Percentiles rank a stretch among this genome's conserved stretches.
These are phyloP conservation scores for Vipera ursinii DNA, from an alignment of 2,797 vertebrate genomes.

Conservation along the genomic window DNA sequence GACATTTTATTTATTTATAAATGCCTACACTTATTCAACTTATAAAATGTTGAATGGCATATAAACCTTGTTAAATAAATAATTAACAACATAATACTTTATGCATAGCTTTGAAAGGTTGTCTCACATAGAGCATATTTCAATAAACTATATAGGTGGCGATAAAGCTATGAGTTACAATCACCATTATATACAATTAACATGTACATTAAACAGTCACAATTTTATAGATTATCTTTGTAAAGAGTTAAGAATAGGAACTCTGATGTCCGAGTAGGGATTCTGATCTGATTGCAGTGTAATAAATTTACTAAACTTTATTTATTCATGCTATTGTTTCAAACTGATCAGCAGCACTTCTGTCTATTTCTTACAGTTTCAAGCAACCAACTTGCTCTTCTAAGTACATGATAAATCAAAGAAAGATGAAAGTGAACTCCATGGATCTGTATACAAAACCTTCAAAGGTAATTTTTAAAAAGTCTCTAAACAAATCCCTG, in stretches of 20 bases:
- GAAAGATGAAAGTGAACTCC: background rate
- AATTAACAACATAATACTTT: background rate
- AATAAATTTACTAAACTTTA: constrained; percentile 5
- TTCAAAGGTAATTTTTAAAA: constrained; percentile 19
- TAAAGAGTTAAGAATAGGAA: background rate
- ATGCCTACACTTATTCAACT: background rate
- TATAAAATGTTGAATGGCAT: background rate
- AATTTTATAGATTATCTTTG: background rate
- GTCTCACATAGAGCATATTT: background rate
- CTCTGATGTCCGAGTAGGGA: background rate
- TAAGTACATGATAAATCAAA: background rate
- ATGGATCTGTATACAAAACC: constrained; percentile 39
- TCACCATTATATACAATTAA: background rate
- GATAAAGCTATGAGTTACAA: background rate
- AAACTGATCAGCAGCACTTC: constrained; percentile 4
- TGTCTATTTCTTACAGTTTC: background rate
- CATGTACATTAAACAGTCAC: background rate
- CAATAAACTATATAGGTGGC: background rate
- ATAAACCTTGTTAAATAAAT: background rate
- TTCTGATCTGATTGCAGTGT: background rate
- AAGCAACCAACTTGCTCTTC: background rate
- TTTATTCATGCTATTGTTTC: background rate
- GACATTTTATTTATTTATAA: background rate
- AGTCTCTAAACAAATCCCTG: constrained; percentile 17
- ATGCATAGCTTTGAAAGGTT: background rate